Evolutionary conservation across 1,140 invertebrate species (phyloP).

Genomic region (Sinella curviseta): DNA sequence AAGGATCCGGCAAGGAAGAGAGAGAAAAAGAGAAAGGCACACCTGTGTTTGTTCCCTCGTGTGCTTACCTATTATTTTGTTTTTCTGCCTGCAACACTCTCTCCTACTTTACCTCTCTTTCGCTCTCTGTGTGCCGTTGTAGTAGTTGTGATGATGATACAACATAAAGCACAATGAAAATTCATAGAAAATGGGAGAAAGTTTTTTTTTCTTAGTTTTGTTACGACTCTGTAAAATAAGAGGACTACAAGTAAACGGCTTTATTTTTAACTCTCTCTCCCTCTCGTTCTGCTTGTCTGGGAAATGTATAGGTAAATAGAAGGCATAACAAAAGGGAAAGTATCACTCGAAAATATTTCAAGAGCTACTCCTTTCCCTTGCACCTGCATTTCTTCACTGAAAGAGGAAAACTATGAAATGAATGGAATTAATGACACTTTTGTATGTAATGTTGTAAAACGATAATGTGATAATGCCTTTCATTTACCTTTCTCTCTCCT

Average conservation of each 20-base stretch:
- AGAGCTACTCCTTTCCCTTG: no score
- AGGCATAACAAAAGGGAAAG: no score
- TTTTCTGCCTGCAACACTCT: neutral
- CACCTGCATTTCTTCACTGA: neutral
- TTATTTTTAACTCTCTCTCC: no score
- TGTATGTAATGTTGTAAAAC: slow-evolving; percentile 60
- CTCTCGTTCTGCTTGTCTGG: no score
- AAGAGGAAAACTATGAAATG: neutral
- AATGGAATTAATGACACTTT: neutral
- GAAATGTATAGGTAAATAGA: no score
- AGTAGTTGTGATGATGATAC: no score
- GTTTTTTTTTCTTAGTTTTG: neutral
- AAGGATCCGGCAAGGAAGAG: neutral
- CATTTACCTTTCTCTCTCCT: neutral
- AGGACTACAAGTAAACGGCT: no score
- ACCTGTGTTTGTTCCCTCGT: neutral
- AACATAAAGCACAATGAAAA: neutral
- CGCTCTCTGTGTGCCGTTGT: no score
- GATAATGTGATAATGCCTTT: neutral
- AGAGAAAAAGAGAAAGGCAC: neutral
- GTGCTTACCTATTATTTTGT: neutral
- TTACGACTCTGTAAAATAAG: no score
- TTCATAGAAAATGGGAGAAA: neutral
- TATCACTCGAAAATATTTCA: no score
- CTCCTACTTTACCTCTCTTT: neutral